Percentiles rank a stretch among this genome's conserved stretches.
These are phyloP conservation scores for Theretra japonica DNA, from an alignment of 2,888 invertebrate species.

Conservation along the genomic window DNA sequence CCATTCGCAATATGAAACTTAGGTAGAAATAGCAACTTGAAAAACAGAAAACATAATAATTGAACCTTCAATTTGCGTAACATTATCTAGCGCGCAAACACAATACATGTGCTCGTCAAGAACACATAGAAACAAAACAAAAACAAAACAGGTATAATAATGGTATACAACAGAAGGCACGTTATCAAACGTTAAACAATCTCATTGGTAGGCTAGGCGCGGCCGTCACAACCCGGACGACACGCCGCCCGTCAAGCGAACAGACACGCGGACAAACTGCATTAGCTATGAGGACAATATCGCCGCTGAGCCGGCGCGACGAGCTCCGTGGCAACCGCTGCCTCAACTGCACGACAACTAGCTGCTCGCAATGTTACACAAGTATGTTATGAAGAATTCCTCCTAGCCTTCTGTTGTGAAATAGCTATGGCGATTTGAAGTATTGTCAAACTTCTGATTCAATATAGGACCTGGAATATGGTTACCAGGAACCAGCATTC, in stretches of 20 bases:
- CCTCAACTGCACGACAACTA: not conserved
- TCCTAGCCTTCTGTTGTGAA: not conserved
- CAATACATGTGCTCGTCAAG: not conserved
- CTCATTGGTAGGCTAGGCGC: not conserved
- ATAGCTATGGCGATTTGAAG: not conserved
- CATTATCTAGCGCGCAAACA: not conserved
- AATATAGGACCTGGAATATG: too few species aligned
- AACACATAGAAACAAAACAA: slow-evolving; percentile 7
- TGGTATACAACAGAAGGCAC: not conserved
- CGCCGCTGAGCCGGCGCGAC: not conserved
- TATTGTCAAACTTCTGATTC: not conserved
- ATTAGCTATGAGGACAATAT: not conserved
- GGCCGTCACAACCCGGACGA: not conserved
- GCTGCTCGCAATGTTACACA: not conserved
- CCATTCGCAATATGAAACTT: too few species aligned
- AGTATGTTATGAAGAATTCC: not conserved
- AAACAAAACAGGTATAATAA: slow-evolving; percentile 11
- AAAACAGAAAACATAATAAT: not conserved
- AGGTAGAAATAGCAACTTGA: too few species aligned
- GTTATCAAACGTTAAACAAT: slow-evolving; percentile 10
- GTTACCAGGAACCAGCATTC: too few species aligned
- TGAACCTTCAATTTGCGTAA: not conserved
- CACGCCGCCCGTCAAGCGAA: not conserved
- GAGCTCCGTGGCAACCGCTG: not conserved
- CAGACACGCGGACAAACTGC: not conserved